phyloP scores from a whole-genome alignment of 2,797 vertebrate species.

The Tympanoctomys barrerae region DNA sequence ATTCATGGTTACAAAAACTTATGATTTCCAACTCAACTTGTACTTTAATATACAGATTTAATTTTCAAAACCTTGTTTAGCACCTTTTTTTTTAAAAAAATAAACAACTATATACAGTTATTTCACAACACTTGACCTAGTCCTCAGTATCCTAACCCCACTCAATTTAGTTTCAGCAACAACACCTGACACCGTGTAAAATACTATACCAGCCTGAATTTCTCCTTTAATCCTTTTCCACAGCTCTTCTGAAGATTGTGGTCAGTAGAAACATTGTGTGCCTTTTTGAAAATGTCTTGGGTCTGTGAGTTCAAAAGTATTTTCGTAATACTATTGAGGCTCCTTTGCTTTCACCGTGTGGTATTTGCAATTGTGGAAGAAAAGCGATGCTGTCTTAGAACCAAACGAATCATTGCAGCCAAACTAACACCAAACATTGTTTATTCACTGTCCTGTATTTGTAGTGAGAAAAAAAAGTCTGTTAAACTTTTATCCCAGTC shows the following conservation, averaged over 20 bases:
- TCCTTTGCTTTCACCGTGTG: neutral
- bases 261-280: neutral
- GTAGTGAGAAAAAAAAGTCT: neutral
- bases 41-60: neutral
- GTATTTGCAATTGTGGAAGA: neutral
- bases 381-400: neutral
- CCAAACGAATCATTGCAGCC: neutral
- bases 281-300: neutral
- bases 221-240: neutral
- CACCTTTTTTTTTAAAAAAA: neutral
- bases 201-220: neutral
- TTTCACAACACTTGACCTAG: neutral
- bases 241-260: neutral
- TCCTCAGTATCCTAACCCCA: neutral
- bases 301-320: neutral
- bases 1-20: neutral
- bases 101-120: neutral
- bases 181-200: neutral
- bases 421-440: neutral
- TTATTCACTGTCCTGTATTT: neutral
- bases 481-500: neutral
- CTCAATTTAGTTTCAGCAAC: conserved; percentile 6
- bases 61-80: neutral
- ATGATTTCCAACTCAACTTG: neutral
- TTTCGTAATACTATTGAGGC: neutral